Conservation (phyloP, 2,797 vertebrate genomes). For the Intellagama lesueurii region DNA sequence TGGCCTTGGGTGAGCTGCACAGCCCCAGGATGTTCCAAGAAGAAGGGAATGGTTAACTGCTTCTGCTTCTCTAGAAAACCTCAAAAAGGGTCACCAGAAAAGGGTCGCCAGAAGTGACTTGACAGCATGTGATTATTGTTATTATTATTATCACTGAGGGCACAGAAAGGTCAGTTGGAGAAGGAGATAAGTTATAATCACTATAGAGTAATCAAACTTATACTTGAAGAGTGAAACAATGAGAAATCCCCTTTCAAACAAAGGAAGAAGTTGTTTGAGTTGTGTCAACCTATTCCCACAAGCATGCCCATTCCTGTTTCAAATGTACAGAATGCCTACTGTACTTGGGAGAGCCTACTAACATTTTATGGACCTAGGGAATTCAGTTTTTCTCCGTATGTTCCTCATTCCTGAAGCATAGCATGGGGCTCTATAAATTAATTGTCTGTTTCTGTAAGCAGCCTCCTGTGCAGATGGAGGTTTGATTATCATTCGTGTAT, state of each 20-base stretch:
- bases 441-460: conserved; percentile 76
- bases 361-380: conserved; percentile 75
- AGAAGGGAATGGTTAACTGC: too few species aligned
- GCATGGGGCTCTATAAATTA: conserved; percentile 65
- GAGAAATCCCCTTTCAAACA: conserved; percentile 60
- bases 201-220: conserved; percentile 62
- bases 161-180: conserved; percentile 29
- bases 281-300: conserved; percentile 65
- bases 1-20: too few species aligned
- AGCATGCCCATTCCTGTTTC: conserved; percentile 73
- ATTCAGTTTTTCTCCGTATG: conserved; percentile 77
- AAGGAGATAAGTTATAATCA: conserved; percentile 46
- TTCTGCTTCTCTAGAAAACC: too few species aligned
- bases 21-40: too few species aligned
- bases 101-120: too few species aligned
- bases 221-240: conserved; percentile 41
- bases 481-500: conserved; percentile 67
- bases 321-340: conserved; percentile 73
- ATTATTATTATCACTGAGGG: background rate
- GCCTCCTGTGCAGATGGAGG: conserved; percentile 72
- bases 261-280: conserved; percentile 60
- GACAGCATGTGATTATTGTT: too few species aligned
- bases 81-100: too few species aligned
- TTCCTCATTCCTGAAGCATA: conserved; percentile 68
- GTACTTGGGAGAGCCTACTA: conserved; percentile 60